phyloP scores from a whole-genome alignment of 1,140 invertebrate genomes.

The Bombus superbus region DNA sequence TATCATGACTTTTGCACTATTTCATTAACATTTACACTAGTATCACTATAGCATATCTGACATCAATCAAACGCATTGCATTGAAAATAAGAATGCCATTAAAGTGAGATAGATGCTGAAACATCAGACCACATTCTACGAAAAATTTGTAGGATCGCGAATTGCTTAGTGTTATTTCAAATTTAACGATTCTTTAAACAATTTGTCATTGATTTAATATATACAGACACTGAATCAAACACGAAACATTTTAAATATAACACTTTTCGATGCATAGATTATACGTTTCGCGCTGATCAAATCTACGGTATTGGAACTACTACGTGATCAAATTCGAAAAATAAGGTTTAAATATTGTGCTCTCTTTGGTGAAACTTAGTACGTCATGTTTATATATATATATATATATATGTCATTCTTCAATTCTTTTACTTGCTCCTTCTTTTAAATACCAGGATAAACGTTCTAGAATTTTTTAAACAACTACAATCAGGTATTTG shows the following conservation, averaged over 20 bases:
- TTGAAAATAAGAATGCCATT: background rate
- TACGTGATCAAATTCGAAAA: background rate
- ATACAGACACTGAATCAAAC: background rate
- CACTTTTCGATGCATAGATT: background rate
- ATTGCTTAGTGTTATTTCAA: no score
- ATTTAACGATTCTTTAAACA: background rate
- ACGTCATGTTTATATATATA: background rate
- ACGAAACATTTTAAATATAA: background rate
- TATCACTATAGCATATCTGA: background rate
- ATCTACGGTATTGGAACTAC: background rate
- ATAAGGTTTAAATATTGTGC: background rate
- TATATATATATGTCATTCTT: background rate
- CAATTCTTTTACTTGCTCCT: background rate
- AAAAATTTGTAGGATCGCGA: background rate
- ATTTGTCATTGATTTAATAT: background rate
- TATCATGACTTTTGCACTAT: background rate
- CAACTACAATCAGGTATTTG: background rate
- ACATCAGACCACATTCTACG: background rate
- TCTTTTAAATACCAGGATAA: background rate
- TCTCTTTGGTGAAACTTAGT: background rate
- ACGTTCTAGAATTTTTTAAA: background rate
- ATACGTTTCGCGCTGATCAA: background rate
- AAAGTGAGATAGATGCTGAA: background rate
- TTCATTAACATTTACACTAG: background rate
- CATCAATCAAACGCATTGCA: background rate